Conservation (phyloP, 2,113 vertebrate species). For the Formicarius rufipectus region DNA sequence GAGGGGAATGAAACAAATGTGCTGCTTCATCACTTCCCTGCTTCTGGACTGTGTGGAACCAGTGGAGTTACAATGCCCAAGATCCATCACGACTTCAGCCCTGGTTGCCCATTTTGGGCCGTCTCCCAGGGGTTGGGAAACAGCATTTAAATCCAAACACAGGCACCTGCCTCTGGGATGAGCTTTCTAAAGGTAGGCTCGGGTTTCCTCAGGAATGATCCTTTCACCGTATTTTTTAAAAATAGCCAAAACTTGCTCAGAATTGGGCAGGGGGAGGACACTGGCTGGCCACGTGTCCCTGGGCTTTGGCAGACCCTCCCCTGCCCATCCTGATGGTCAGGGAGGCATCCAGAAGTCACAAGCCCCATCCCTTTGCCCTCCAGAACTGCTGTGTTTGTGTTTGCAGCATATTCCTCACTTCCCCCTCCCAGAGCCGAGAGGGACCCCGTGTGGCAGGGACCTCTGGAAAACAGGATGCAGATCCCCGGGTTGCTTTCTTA, state of each 20-base stretch:
- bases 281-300: fast-evolving
- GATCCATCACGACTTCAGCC: too few species aligned
- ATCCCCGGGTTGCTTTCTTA: too few species aligned
- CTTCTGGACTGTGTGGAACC: not conserved
- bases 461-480: not conserved
- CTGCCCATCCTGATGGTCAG: too few species aligned
- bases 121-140: too few species aligned
- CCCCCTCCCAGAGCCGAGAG: not conserved
- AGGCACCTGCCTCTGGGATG: not conserved
- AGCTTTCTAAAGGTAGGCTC: too few species aligned
- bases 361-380: too few species aligned
- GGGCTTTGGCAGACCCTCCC: not conserved
- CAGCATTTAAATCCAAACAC: fast-evolving
- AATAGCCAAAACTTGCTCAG: not conserved
- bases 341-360: not conserved
- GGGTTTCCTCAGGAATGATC: not conserved
- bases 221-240: not conserved
- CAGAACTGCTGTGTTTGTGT: not conserved
- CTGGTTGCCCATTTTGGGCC: not conserved
- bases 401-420: fast-evolving
- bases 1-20: not conserved
- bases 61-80: fast-evolving
- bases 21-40: not conserved
- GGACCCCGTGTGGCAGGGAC: fast-evolving
- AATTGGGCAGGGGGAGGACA: not conserved